Evolutionary conservation across 2,888 invertebrate genomes (phyloP), one percentile per base, ranked within the genome.

Genomic region (Carterocephalus palaemon): DNA sequence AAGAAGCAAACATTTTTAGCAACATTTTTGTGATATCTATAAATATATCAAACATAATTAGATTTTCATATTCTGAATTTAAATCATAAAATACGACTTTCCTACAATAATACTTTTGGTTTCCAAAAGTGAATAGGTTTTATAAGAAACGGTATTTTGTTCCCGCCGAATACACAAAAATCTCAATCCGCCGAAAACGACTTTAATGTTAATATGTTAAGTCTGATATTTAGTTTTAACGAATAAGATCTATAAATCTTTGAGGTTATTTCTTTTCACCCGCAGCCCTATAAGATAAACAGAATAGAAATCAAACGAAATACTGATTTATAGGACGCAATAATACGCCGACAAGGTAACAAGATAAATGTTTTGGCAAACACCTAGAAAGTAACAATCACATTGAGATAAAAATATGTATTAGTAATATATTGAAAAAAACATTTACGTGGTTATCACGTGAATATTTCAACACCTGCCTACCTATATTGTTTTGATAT

Each of bases 261-360:
- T 42, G 16, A 20, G 20, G 9, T 42, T 42, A 42, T 36, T 42
- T 28, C 15, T 34, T 34, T 39, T 39, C 20, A 33, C 17, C 4
- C 28, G 28, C 15, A 28, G 13, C 13, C 12, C 26, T 42, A 33
- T 16, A 42, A 34, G 26, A 26, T 42, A 42, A 34, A 34, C 34
- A 28, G 12, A 42, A 34, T 10, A 42, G 22, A 29, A 42, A 36
- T 36, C 34, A 42, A 42, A 42, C 10, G 20, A 28, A 34, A 34
- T 26, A 42, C 33, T 34, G 42, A 34, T 42, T 34, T 42, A 34
- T 28, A 34, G 26, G 19, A 19, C 19, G 26, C 24, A 34, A 42
- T 42, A 42, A 28, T 33, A 26, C n/a, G 13, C 7, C n/a, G 28
- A 8, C 8, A 41, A 31, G 6, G 24, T 20, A 41, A 9, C 9